Evolutionary conservation across 2,888 invertebrate species (phyloP).

Genomic region (Drosophila lacicola): DNA sequence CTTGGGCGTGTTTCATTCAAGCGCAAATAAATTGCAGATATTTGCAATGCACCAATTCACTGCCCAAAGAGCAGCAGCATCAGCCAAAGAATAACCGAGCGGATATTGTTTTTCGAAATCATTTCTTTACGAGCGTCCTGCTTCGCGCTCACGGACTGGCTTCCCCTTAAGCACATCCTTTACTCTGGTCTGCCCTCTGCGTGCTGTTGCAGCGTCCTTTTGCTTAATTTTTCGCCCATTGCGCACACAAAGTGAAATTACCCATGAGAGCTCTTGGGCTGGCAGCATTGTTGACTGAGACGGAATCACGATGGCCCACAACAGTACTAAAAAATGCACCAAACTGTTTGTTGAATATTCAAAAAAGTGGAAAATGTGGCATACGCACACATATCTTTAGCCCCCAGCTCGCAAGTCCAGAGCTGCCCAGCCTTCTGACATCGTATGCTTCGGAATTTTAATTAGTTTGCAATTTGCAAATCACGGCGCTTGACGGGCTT

Average conservation of each 20-base stretch:
- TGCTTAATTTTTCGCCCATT: conserved; percentile 72
- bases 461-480: conserved; percentile 71
- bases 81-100: conserved; percentile 57
- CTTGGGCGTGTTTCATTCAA: conserved; percentile 58
- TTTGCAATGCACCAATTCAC: conserved; percentile 72
- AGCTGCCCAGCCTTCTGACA: conserved; percentile 4
- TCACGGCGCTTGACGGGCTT: conserved; percentile 70
- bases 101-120: conserved; percentile 76
- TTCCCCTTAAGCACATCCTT: conserved; percentile 18
- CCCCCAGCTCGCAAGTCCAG: neutral
- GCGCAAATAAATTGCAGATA: conserved; percentile 73
- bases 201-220: conserved; percentile 37
- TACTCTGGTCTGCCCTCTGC: neutral
- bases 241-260: conserved; percentile 74
- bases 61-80: conserved; percentile 37
- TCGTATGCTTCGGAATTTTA: conserved; percentile 54
- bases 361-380: conserved; percentile 17
- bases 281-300: conserved; percentile 19
- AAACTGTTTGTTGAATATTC: conserved; percentile 48
- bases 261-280: conserved; percentile 62
- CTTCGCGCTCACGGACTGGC: conserved; percentile 28
- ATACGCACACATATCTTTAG: conserved; percentile 4
- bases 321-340: conserved; percentile 53
- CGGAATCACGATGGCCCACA: conserved; percentile 8
- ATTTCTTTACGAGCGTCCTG: conserved; percentile 57